These are phyloP conservation scores for Petrophora chlorosata DNA, from an alignment of 2,888 invertebrate species.

Conservation along the genomic window DNA sequence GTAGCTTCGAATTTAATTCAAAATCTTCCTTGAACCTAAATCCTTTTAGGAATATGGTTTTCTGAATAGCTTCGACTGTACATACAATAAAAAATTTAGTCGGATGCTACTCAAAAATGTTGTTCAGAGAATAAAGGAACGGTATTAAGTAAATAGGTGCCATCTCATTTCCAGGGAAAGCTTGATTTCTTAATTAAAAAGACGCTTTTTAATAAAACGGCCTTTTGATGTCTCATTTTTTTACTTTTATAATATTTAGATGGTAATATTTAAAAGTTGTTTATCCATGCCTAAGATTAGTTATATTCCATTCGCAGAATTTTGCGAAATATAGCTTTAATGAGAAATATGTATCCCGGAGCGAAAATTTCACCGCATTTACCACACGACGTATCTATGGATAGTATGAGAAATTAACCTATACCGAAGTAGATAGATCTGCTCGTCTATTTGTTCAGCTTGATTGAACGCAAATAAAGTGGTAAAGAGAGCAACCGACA, in stretches of 20 bases:
- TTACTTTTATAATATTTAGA: neutral
- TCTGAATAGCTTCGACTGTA: neutral
- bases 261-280: neutral
- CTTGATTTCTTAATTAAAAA: constrained; percentile 15
- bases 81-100: neutral
- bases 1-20: neutral
- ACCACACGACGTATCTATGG: constrained; percentile 9
- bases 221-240: neutral
- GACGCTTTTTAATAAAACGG: constrained; percentile 9
- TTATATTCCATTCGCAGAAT: constrained; percentile 11
- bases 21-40: neutral
- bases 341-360: constrained; percentile 14
- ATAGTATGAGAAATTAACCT: constrained; percentile 18
- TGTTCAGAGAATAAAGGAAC: too few relatives aligned
- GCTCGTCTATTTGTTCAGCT: constrained; percentile 44
- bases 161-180: neutral
- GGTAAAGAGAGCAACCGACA: constrained; percentile 56
- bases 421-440: constrained; percentile 23
- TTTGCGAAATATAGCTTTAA: constrained; percentile 6
- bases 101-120: too few relatives aligned
- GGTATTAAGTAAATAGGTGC: neutral
- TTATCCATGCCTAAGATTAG: constrained; percentile 3
- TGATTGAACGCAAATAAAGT: constrained; percentile 62
- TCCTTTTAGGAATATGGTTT: neutral
- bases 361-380: constrained; percentile 23